These are phyloP conservation scores for Pinna nobilis DNA, from an alignment of 1,140 invertebrate species.

Conservation along the genomic window DNA sequence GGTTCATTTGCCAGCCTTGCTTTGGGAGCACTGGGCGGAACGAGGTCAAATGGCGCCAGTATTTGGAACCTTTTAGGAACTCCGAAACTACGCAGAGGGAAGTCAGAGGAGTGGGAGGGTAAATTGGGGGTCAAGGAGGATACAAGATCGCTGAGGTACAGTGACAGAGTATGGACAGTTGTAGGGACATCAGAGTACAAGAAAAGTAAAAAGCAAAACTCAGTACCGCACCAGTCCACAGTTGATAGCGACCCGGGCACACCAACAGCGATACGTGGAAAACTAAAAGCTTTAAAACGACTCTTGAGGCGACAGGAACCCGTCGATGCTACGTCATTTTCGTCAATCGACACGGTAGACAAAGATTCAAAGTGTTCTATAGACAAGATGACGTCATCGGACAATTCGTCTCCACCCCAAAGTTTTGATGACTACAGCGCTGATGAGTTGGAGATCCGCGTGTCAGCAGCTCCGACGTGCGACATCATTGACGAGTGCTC, in stretches of 20 bases:
- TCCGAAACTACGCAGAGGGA: constrained; percentile 50
- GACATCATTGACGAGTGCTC: constrained; percentile 16
- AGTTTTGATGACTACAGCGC: constrained; percentile 18
- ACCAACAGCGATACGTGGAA: constrained; percentile 6
- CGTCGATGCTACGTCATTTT: constrained; percentile 27
- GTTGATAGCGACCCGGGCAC: constrained; percentile 40
- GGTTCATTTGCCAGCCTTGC: constrained; percentile 58
- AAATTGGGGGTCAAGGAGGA: constrained; percentile 40
- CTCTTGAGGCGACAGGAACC: constrained; percentile 39
- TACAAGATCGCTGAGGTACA: constrained; percentile 33
- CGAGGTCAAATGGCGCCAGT: constrained; percentile 47
- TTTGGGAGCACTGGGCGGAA: constrained; percentile 47
- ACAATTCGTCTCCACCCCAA: constrained; percentile 6
- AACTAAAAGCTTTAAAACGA: constrained; percentile 37
- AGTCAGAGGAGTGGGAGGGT: constrained; percentile 48
- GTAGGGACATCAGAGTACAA: constrained; percentile 26
- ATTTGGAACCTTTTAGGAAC: constrained; percentile 54
- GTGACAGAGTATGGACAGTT: constrained; percentile 19
- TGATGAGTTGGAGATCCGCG: constrained; percentile 6
- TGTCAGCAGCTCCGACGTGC: not conserved
- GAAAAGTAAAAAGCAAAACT: constrained; percentile 27
- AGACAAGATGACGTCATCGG: constrained; percentile 16
- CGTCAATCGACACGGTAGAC: constrained; percentile 37
- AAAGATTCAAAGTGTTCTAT: constrained; percentile 30
- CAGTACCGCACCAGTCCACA: constrained; percentile 26